These are phyloP conservation scores for Corynorhinus townsendii DNA, from an alignment of 2,113 vertebrate genomes.

Conservation along the genomic window DNA sequence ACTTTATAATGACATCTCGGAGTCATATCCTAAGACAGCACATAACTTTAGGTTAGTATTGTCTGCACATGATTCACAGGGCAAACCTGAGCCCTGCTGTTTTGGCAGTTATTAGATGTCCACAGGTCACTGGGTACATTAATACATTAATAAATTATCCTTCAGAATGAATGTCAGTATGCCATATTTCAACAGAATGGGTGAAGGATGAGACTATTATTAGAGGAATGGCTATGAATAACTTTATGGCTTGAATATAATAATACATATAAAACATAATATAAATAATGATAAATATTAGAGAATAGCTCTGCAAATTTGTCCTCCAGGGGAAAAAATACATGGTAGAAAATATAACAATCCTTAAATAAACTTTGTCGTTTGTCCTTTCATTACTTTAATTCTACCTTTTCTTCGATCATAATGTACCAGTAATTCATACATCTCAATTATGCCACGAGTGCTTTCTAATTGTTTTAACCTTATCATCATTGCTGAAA, in stretches of 20 bases:
- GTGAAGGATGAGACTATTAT: background rate
- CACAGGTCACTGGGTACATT: slow-evolving; percentile 54
- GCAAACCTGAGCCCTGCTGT: slow-evolving; percentile 39
- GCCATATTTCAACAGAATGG: background rate
- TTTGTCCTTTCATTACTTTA: background rate
- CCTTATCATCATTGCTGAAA: slow-evolving; percentile 54
- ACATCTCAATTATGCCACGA: slow-evolving; percentile 27
- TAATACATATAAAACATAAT: background rate
- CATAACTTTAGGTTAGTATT: background rate
- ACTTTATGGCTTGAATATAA: background rate
- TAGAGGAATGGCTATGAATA: background rate
- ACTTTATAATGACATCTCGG: background rate
- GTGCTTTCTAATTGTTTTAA: slow-evolving; percentile 65
- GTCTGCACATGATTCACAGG: slow-evolving; percentile 31
- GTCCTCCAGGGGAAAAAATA: background rate
- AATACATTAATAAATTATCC: slow-evolving; percentile 68
- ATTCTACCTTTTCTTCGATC: background rate
- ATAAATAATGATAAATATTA: background rate
- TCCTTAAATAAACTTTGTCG: background rate
- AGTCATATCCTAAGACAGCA: background rate
- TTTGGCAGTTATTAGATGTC: slow-evolving; percentile 38
- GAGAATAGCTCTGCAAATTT: background rate
- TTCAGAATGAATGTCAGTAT: slow-evolving; percentile 55
- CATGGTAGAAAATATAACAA: background rate
- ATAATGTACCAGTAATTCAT: slow-evolving; percentile 24